Evolutionary conservation across 2,113 vertebrate genomes (phyloP).

Genomic region (Sceloporus tristichus): DNA sequence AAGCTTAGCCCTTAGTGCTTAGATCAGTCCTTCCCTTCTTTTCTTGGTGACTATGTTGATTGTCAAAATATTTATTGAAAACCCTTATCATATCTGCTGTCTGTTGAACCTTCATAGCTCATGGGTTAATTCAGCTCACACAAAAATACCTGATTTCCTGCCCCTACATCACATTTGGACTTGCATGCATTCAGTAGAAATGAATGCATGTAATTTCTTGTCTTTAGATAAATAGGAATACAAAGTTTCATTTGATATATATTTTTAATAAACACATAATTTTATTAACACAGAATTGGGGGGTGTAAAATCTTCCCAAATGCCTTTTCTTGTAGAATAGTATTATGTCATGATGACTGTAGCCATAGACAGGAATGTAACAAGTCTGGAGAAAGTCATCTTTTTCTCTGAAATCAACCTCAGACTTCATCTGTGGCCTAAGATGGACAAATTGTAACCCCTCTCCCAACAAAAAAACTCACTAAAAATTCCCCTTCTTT

Average conservation of each 20-base stretch:
- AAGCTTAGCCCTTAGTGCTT: background rate
- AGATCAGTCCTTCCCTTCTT: constrained; percentile 2
- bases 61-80: background rate
- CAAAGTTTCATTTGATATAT: background rate
- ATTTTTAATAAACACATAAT: background rate
- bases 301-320: constrained; percentile 20
- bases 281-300: constrained; percentile 40
- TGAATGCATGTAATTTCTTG: constrained; percentile 1
- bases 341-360: background rate
- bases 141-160: background rate
- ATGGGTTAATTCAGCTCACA: background rate
- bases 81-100: background rate
- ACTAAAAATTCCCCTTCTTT: background rate
- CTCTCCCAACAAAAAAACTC: background rate
- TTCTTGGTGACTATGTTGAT: background rate
- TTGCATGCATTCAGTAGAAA: background rate
- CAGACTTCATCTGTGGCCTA: constrained; percentile 11
- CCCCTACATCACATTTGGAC: background rate
- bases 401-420: background rate
- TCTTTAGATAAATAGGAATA: constrained; percentile 7
- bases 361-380: background rate
- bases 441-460: background rate
- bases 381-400: background rate
- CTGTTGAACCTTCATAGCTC: background rate
- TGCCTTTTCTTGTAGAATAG: background rate